These are phyloP conservation scores for Megathymus violae DNA, from an alignment of 1,140 invertebrate genomes.

Conservation along the genomic window DNA sequence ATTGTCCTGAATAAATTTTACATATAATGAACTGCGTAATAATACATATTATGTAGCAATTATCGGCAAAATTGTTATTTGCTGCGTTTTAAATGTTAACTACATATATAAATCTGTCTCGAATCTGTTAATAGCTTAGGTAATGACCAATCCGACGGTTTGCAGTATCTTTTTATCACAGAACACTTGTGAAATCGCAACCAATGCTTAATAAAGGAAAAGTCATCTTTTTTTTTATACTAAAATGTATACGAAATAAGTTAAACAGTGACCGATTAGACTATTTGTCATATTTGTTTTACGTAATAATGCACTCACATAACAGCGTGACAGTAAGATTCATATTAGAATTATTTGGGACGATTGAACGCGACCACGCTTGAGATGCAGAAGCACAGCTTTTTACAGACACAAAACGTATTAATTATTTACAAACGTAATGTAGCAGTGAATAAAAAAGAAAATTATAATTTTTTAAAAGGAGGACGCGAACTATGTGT, in stretches of 20 bases:
- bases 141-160: slow-evolving; percentile 22
- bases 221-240: slow-evolving; percentile 12
- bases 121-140: slow-evolving; percentile 26
- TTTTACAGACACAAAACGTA: too few relatives aligned
- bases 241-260: slow-evolving; percentile 27
- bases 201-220: slow-evolving; percentile 16
- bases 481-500: slow-evolving; percentile 26
- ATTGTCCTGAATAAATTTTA: too few relatives aligned
- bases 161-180: slow-evolving; percentile 26
- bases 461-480: slow-evolving; percentile 33
- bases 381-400: too few relatives aligned
- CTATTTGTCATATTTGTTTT: slow-evolving; percentile 33
- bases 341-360: slow-evolving; percentile 19
- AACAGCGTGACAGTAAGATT: slow-evolving; percentile 16
- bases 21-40: too few relatives aligned
- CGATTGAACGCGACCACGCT: too few relatives aligned
- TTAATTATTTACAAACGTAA: too few relatives aligned
- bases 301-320: slow-evolving; percentile 26
- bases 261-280: too few relatives aligned
- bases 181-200: slow-evolving; percentile 24
- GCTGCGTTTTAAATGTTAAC: too few relatives aligned
- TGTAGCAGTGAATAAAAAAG: slow-evolving; percentile 21
- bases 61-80: too few relatives aligned
- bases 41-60: too few relatives aligned
- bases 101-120: slow-evolving; percentile 10